phyloP scores from a whole-genome alignment of 2,797 vertebrate genomes.

The Epinephelus awoara region DNA sequence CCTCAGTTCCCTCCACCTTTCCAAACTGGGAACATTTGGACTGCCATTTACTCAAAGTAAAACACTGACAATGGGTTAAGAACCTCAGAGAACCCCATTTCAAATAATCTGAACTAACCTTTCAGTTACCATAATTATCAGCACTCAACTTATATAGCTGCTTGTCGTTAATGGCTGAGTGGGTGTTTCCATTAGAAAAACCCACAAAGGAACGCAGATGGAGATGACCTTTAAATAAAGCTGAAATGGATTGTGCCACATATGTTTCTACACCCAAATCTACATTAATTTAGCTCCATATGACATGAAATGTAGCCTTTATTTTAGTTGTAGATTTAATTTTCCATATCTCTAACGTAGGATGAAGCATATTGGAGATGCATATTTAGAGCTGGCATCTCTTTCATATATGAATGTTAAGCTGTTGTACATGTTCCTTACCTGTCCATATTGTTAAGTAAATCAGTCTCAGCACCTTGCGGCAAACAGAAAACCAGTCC shows the following conservation, averaged over 20 bases:
- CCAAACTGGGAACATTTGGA: no score
- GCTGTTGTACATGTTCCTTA: constrained; percentile 66
- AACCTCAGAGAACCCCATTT: no score
- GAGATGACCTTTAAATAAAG: background rate
- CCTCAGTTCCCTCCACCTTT: no score
- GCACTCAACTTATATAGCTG: no score
- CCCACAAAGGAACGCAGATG: no score
- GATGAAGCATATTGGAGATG: background rate
- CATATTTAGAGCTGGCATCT: background rate
- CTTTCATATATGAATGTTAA: background rate
- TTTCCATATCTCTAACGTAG: background rate
- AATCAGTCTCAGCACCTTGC: constrained; percentile 89
- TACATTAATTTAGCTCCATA: constrained; percentile 1
- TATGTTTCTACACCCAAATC: constrained; percentile 2
- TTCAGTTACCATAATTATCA: no score
- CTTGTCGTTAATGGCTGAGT: no score
- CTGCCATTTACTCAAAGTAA: no score
- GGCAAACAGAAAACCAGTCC: constrained; percentile 88
- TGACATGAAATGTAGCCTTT: background rate
- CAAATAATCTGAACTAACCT: no score
- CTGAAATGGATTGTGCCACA: background rate
- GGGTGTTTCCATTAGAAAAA: no score
- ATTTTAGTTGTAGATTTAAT: background rate
- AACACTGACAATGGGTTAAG: no score
- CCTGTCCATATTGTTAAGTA: constrained; percentile 93